Evolutionary conservation across 92 coral and sea anemone genomes (phyloP).

Genomic region (Parazoanthus darwini): DNA sequence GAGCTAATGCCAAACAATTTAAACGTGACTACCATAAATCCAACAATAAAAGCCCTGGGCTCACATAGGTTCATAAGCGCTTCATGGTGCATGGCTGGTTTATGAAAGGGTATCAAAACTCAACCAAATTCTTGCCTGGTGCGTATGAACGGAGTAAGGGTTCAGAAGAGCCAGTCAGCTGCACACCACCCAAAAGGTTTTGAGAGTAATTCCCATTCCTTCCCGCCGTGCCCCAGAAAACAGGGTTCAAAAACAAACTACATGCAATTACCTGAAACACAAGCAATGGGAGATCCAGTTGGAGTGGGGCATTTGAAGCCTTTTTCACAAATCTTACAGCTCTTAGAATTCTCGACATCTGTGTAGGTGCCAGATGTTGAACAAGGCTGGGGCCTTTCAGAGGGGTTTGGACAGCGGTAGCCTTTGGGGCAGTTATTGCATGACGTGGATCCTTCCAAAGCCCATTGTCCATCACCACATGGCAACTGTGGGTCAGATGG

Average conservation of each 20-base stretch:
- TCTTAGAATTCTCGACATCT: constrained; percentile 43
- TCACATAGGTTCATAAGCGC: too few species aligned
- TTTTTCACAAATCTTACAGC: constrained; percentile 71
- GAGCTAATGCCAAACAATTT: too few species aligned
- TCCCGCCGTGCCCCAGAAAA: too few species aligned
- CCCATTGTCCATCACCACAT: constrained; percentile 83
- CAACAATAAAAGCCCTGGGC: too few species aligned
- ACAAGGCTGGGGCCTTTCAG: constrained; percentile 71
- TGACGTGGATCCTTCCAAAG: constrained; percentile 78
- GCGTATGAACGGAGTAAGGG: too few species aligned
- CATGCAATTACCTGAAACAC: constrained; percentile 62
- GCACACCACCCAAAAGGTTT: too few species aligned
- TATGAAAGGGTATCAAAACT: too few species aligned
- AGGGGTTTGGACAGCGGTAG: constrained; percentile 61
- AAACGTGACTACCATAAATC: too few species aligned
- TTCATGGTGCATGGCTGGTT: too few species aligned
- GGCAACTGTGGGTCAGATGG: constrained; percentile 72
- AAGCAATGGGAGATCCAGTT: constrained; percentile 55
- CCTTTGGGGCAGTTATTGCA: constrained; percentile 84
- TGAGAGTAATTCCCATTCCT: too few species aligned
- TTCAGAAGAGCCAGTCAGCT: too few species aligned
- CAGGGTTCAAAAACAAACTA: neutral
- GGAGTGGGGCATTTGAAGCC: constrained; percentile 81
- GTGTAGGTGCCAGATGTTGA: constrained; percentile 75
- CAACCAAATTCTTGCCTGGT: too few species aligned